Evolutionary conservation across 1,140 invertebrate genomes (phyloP), one percentile per base, ranked within the genome.

Genomic region (Hormaphis cornu): DNA sequence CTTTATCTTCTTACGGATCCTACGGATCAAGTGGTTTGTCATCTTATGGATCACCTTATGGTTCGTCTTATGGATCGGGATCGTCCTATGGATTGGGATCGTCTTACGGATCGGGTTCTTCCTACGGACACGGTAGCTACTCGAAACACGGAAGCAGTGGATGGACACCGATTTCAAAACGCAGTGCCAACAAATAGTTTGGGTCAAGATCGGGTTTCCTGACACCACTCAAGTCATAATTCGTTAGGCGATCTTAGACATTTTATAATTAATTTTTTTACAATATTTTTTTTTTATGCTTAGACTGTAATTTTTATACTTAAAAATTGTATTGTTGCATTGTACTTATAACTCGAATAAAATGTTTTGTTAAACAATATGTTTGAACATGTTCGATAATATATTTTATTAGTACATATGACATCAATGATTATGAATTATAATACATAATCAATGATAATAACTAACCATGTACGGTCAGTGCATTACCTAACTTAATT

Each of bases 141-240:
- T 66, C 61, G 20, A 66, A 66, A 66, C 35, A 50, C 18, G 44
- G 26, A 14, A 46, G 10, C 40, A 1, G 16, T 28, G 42, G 42
- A 30, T 61, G 58, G 58, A 61, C 58, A 44, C 58, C 58, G 20
- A 61, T 61, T 12, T 16, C 3, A 10, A 61, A 66, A 35, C 61
- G 42, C 22, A 63, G 28, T 18, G n/a, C 58, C 16, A 61, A 63
- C 4, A 30, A 63, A 63, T 63, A 8, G 37, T 30, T 12, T 7
- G 0, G 3, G 9, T 33, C 33, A 4, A 44, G 24, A 20, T 6
- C 24, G 1, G 18, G 26, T 28, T 7, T 30, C 0, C n/a, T 28
- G 16, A 24, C 37, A 44, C 30, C 1, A 28, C 24, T 46, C n/a
- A 28, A 63, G 40, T 46, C 42, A 46, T 20, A 18, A 10, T 12